Conservation (phyloP, 2,888 invertebrate species). For the Perdita meconis region DNA sequence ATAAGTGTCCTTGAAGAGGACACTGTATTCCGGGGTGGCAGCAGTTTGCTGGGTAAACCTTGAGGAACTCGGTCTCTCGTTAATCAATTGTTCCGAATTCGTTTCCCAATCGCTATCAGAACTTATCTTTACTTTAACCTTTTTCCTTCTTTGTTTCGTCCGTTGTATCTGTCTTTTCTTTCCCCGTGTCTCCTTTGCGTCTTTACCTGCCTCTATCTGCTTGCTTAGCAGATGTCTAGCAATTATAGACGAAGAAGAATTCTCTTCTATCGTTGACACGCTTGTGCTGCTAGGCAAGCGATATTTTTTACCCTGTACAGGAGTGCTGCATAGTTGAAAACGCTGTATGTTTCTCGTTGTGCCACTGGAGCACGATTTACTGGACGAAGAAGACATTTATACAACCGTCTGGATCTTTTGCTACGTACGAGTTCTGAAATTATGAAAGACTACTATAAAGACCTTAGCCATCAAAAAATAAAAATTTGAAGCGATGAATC, state of each 20-base stretch:
- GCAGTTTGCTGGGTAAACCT: too few species aligned
- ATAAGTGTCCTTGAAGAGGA: neutral
- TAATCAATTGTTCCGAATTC: neutral
- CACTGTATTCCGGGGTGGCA: neutral
- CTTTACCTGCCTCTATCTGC: neutral
- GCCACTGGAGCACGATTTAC: neutral
- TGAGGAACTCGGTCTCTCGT: neutral
- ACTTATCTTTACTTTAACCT: neutral
- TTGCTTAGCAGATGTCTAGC: accelerated
- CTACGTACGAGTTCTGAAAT: neutral
- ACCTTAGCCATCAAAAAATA: too few species aligned
- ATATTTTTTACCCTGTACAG: neutral
- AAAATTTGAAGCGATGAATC: too few species aligned
- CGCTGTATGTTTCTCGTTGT: neutral
- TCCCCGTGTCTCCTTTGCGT: neutral
- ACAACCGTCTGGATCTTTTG: neutral
- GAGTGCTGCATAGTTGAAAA: conserved; percentile 20
- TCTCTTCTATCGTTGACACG: conserved; percentile 1
- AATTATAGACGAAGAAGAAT: conserved; percentile 9
- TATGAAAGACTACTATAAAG: too few species aligned
- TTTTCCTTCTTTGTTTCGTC: neutral
- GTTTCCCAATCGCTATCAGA: conserved; percentile 32
- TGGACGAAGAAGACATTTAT: conserved; percentile 28
- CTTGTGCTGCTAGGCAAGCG: neutral
- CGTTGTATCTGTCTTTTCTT: neutral